phyloP scores from a whole-genome alignment of 2,113 vertebrate species.

The Paralichthys olivaceus region DNA sequence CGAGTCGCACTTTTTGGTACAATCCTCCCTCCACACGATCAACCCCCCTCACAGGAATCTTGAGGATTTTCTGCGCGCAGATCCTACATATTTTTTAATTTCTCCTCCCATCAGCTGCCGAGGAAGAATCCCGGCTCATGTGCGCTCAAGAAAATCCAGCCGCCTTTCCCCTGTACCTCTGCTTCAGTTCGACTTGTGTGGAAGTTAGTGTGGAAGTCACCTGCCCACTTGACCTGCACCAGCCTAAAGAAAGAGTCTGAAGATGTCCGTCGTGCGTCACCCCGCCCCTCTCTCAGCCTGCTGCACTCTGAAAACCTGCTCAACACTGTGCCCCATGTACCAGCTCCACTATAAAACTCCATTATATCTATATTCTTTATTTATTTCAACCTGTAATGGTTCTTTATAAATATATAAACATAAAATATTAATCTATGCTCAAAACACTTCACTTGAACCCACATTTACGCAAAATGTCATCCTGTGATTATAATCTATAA shows the following conservation, averaged over 20 bases:
- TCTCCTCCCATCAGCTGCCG: conserved; percentile 15
- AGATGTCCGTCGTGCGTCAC: conserved; percentile 33
- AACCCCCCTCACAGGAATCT: conserved; percentile 52
- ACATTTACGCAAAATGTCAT: not conserved
- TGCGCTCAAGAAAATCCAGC: conserved; percentile 37
- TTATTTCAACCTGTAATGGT: not conserved
- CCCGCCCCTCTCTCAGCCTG: conserved; percentile 51
- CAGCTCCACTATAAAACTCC: not conserved
- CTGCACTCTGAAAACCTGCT: conserved; percentile 18
- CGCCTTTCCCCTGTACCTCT: not conserved
- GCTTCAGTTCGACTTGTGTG: conserved; percentile 27
- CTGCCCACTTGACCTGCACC: conserved; percentile 43
- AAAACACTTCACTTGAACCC: not conserved
- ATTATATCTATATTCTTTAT: not conserved
- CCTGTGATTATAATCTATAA: not conserved
- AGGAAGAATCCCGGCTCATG: conserved; percentile 24
- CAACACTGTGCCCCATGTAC: conserved; percentile 3
- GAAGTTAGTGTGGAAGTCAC: conserved; percentile 57
- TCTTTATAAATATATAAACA: not conserved
- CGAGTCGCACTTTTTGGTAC: conserved; percentile 66
- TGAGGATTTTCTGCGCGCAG: conserved; percentile 57
- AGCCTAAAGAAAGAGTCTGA: conserved; percentile 36
- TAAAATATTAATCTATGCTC: not conserved
- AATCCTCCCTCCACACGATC: conserved; percentile 40
- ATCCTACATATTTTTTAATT: conserved; percentile 49